Percentiles rank a stretch among this genome's conserved stretches.
These are phyloP conservation scores for Enoplosus armatus DNA, from an alignment of 2,797 vertebrate species.

Conservation along the genomic window DNA sequence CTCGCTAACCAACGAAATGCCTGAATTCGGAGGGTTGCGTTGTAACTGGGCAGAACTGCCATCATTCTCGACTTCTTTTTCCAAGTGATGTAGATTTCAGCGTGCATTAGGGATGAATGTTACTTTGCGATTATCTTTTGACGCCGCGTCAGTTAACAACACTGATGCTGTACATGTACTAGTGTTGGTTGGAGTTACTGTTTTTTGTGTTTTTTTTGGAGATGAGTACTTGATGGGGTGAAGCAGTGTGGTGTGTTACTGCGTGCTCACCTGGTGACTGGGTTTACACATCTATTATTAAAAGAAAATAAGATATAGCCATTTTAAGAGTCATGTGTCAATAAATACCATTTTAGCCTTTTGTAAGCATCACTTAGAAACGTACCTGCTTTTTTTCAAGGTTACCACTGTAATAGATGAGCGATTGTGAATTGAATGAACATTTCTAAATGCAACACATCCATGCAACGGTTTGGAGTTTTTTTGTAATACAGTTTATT, in stretches of 20 bases:
- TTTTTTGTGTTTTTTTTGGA: conserved; percentile 44
- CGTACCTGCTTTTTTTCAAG: conserved; percentile 41
- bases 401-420: conserved; percentile 48
- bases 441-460: conserved; percentile 60
- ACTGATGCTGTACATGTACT: conserved; percentile 51
- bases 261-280: conserved; percentile 46
- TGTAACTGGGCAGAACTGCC: conserved; percentile 51
- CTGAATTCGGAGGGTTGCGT: conserved; percentile 52
- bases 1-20: conserved; percentile 49
- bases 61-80: conserved; percentile 29
- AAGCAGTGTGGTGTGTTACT: conserved; percentile 46
- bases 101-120: conserved; percentile 56
- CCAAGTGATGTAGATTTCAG: conserved; percentile 45
- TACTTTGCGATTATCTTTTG: conserved; percentile 52
- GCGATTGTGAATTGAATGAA: conserved; percentile 31
- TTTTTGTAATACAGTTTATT: conserved; percentile 23
- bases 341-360: conserved; percentile 80
- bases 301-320: conserved; percentile 58
- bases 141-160: conserved; percentile 29
- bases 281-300: conserved; percentile 61
- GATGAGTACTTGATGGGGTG: conserved; percentile 54
- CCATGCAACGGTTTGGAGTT: conserved; percentile 42
- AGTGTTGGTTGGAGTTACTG: conserved; percentile 38
- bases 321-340: conserved; percentile 76
- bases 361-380: conserved; percentile 58